Evolutionary conservation across 2,888 invertebrate species (phyloP).

Genomic region (Hipparchia semele): DNA sequence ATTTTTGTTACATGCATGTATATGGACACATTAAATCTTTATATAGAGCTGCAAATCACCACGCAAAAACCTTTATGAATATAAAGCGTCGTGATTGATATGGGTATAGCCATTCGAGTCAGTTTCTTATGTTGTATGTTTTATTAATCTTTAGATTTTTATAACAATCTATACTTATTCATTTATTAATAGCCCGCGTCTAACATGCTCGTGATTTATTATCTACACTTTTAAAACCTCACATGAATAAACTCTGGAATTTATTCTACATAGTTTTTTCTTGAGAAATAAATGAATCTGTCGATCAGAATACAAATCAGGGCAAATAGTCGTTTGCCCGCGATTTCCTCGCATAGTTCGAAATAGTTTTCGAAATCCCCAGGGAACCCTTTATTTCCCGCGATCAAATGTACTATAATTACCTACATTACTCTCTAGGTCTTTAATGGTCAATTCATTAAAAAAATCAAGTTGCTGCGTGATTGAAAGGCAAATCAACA

Average conservation of each 20-base stretch:
- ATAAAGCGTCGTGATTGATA: conserved; percentile 13
- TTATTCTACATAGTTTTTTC: background rate
- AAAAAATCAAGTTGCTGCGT: too few species aligned
- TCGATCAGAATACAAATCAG: background rate
- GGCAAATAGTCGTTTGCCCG: too few species aligned
- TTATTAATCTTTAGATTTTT: background rate
- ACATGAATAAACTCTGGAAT: background rate
- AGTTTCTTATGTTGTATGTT: background rate
- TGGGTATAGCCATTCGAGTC: conserved; percentile 12
- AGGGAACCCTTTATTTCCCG: too few species aligned
- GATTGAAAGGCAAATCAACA: too few species aligned
- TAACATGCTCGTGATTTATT: background rate
- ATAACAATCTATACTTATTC: background rate
- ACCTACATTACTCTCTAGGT: too few species aligned
- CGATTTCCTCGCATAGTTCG: too few species aligned
- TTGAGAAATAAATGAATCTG: background rate
- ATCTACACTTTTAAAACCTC: background rate
- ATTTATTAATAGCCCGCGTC: conserved; percentile 4
- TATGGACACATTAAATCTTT: background rate
- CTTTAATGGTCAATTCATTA: too few species aligned
- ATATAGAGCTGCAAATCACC: background rate
- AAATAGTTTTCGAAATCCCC: too few species aligned
- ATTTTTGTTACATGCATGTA: conserved; percentile 1
- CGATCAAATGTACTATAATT: too few species aligned
- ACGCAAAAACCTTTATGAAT: conserved; percentile 9